These are phyloP conservation scores for Limonius californicus DNA, from an alignment of 1,140 invertebrate species.

Conservation along the genomic window DNA sequence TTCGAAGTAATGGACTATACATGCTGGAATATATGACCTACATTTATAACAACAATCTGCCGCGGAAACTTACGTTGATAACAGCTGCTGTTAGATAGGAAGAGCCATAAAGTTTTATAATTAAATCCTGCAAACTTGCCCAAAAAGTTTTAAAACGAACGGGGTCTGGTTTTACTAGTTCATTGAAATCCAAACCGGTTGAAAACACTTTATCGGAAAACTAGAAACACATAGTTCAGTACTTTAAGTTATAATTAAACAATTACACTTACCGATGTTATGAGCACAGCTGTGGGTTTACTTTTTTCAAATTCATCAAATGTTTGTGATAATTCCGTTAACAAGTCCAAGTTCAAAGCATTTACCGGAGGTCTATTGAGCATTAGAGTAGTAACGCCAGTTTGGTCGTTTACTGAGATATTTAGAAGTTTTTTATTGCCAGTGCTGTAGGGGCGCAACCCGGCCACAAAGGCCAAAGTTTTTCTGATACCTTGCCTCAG, in stretches of 20 bases:
- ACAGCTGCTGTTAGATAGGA: conserved; percentile 71
- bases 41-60: too few relatives aligned
- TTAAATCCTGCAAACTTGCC: conserved; percentile 66
- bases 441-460: too few relatives aligned
- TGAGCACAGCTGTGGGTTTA: conserved; percentile 67
- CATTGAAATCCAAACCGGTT: conserved; percentile 79
- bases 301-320: conserved; percentile 66
- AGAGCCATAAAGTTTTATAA: conserved; percentile 72
- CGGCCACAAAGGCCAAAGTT: too few relatives aligned
- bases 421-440: too few relatives aligned
- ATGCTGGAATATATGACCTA: too few relatives aligned
- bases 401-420: conserved; percentile 50
- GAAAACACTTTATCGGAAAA: conserved; percentile 71
- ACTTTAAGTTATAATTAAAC: neutral
- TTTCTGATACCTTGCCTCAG: too few relatives aligned
- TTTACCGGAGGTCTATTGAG: conserved; percentile 78
- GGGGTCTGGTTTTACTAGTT: conserved; percentile 77
- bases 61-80: conserved; percentile 83
- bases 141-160: conserved; percentile 66
- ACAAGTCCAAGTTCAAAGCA: conserved; percentile 71
- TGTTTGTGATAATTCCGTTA: conserved; percentile 59
- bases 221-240: conserved; percentile 48
- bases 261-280: conserved; percentile 66
- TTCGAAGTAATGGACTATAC: too few relatives aligned
- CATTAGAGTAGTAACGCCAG: conserved; percentile 66